Evolutionary conservation across 2,797 vertebrate genomes (phyloP).

Genomic region (Enteromius viviparus): DNA sequence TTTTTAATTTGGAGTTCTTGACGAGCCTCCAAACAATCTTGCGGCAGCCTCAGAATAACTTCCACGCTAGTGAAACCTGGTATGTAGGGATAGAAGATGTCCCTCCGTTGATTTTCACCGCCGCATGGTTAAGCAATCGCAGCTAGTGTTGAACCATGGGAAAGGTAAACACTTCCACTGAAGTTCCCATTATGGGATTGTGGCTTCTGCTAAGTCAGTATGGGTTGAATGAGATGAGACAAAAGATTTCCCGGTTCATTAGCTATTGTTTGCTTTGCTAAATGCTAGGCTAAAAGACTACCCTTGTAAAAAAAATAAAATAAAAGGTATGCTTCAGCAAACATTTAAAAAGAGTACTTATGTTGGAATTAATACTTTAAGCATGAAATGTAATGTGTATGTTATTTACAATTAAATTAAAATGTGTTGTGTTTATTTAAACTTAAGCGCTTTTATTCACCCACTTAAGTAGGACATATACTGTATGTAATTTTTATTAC

Average conservation of each 20-base stretch:
- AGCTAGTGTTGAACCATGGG: slow-evolving; percentile 68
- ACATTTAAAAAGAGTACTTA: not conserved
- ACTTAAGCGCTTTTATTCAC: not conserved
- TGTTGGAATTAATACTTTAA: not conserved
- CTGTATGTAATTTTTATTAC: not conserved
- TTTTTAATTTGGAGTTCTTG: slow-evolving; percentile 71
- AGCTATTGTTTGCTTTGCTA: slow-evolving; percentile 38
- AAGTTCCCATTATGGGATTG: slow-evolving; percentile 38
- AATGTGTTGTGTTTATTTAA: not conserved
- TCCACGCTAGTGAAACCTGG: slow-evolving; percentile 61
- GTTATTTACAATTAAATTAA: not conserved
- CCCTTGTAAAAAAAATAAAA: not conserved
- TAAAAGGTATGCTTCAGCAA: too few relatives aligned
- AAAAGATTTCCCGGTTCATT: slow-evolving; percentile 34
- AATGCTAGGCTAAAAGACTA: not conserved
- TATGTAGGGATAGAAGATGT: slow-evolving; percentile 59
- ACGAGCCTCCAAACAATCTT: slow-evolving; percentile 72
- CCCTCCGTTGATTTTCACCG: slow-evolving; percentile 62
- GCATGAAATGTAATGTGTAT: not conserved
- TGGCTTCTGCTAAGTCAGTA: slow-evolving; percentile 16
- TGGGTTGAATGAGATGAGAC: slow-evolving; percentile 32
- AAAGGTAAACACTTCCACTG: slow-evolving; percentile 67
- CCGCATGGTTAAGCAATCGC: slow-evolving; percentile 68
- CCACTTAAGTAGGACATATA: not conserved
- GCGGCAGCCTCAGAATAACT: slow-evolving; percentile 66